These are phyloP conservation scores for Shinisaurus crocodilurus DNA, from an alignment of 2,113 vertebrate species.

Conservation along the genomic window DNA sequence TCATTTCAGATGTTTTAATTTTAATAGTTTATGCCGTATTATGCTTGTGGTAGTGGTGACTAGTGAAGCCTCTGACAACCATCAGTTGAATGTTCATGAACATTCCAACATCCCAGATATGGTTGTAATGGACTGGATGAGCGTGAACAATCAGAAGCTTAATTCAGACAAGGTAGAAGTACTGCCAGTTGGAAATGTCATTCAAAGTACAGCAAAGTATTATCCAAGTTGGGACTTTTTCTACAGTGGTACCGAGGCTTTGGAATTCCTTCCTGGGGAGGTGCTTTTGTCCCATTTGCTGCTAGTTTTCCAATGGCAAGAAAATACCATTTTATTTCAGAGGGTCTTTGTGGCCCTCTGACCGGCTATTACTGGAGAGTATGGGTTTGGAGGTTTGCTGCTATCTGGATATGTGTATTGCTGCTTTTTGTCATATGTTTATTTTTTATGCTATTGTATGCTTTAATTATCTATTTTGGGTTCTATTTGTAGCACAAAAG, in stretches of 20 bases:
- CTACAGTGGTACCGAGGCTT: too few species aligned
- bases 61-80: background rate
- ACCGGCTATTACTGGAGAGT: background rate
- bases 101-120: too few species aligned
- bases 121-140: background rate
- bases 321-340: background rate
- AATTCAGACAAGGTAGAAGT: background rate
- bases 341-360: background rate
- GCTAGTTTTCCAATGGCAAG: background rate
- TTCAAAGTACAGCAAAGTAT: too few species aligned
- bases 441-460: too few species aligned
- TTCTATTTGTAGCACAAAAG: too few species aligned
- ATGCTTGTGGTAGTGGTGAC: background rate
- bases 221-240: background rate
- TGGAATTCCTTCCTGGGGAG: background rate
- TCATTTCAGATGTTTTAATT: background rate
- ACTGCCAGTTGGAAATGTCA: background rate
- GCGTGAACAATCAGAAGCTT: background rate
- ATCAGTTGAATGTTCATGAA: background rate
- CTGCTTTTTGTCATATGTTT: too few species aligned
- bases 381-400: background rate
- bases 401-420: too few species aligned
- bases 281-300: background rate
- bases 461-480: too few species aligned
- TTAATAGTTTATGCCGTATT: background rate